Base-by-base conservation (phyloP, 2,888 invertebrate genomes). In the Tenthredo notha region DNA sequence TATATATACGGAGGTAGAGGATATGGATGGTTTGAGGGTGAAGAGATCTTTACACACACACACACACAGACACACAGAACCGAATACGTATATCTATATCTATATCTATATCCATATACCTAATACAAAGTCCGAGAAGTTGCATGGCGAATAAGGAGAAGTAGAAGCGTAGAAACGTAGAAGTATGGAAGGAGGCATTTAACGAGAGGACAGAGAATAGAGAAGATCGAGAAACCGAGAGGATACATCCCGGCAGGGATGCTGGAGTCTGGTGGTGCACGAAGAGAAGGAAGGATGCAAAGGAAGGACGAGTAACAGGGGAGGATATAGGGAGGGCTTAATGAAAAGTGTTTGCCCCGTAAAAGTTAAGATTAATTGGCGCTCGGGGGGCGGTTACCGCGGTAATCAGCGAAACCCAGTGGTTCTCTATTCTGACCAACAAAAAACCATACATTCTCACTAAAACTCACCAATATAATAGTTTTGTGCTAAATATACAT, bases 351-450 rank as follows among this genome's bases (percentile, higher is more conserved):
- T 92, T 92, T 92, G 92, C 92, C 91, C 92, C 92, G 92, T 92
- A 92, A 92, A 92, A 92, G 92, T 92, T 92, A 92, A 92, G 92
- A 92, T 92, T 92, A 92, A 92, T 92, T 92, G 92, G 91, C 92
- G 92, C 92, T 92, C 90, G 91, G 92, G 92, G 92, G 92, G 89
- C 91, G 92, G 92, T 92, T 92, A 92, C 91, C 91, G 91, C 92
- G 92, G 91, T 92, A 92, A 92, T 92, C 92, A 92, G 92, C 92
- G 90, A 78, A 88, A 85, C 89, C 90, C 92, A 92, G 92, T 92
- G 92, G 92, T 92, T 92, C 91, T 92, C 92, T 92, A 90, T 90
- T 90, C 89, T n/a, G n/a, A 47, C 33, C n/a, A n/a, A n/a, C n/a
- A n/a, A 1, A 10, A 21, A 25, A 25, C 12, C 10, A 21, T 61